Conservation (phyloP, 2,113 vertebrate species). For the Spermophilus dauricus region DNA sequence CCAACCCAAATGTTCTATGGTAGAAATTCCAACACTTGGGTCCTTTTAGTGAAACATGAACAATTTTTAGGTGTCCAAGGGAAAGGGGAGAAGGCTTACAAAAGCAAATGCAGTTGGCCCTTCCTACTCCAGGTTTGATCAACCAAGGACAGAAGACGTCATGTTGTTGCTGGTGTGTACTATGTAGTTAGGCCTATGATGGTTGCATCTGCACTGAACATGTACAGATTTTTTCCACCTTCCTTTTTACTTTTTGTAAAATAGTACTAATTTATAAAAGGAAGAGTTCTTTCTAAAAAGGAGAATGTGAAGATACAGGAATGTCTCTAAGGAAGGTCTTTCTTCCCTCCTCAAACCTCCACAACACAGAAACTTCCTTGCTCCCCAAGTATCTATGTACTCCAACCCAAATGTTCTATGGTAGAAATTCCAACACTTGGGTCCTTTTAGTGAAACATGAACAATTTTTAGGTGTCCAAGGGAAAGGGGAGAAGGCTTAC, state of each 20-base stretch:
- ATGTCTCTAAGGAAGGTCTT: not conserved
- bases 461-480: not conserved
- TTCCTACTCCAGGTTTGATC: not conserved
- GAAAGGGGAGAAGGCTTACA: not conserved
- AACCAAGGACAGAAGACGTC: not conserved
- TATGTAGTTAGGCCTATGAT: not conserved
- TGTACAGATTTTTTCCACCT: not conserved
- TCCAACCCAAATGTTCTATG: not conserved
- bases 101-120: not conserved
- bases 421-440: conserved; percentile 16
- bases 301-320: not conserved
- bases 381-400: conserved; percentile 1
- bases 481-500: not conserved
- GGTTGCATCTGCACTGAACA: not conserved
- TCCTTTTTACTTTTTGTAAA: too few species aligned
- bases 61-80: not conserved
- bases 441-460: conserved; percentile 28
- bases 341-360: not conserved
- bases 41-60: conserved; percentile 27
- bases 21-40: conserved; percentile 15
- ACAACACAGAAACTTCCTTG: not conserved
- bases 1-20: not conserved
- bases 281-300: conserved; percentile 1
- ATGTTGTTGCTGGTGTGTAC: not conserved
- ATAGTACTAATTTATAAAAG: not conserved